Evolutionary conservation across 2,888 invertebrate genomes (phyloP).

Genomic region (Branchellion lobata): DNA sequence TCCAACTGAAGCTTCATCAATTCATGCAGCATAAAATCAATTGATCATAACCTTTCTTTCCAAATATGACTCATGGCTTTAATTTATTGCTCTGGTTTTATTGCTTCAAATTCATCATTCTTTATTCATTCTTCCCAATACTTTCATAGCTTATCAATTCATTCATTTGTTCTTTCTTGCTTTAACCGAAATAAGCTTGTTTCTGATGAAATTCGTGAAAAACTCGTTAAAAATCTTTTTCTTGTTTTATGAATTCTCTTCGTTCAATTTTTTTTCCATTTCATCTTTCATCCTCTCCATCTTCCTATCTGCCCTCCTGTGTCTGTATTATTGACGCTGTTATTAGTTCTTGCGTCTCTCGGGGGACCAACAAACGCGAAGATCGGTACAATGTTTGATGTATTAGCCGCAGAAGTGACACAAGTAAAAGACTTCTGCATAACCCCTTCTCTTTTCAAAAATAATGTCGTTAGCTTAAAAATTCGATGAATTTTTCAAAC

Average conservation of each 20-base stretch:
- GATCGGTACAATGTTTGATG: neutral
- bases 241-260: too few species aligned
- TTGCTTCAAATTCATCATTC: constrained; percentile 3
- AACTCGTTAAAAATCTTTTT: too few species aligned
- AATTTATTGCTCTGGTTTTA: constrained; percentile 7
- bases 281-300: neutral
- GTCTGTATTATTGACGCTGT: neutral
- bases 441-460: too few species aligned
- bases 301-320: neutral
- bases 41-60: neutral
- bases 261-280: too few species aligned
- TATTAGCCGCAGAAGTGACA: neutral
- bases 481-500: neutral
- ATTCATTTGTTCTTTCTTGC: too few species aligned
- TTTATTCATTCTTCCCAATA: too few species aligned
- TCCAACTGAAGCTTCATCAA: neutral
- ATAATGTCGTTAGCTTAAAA: too few species aligned
- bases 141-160: too few species aligned
- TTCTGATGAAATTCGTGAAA: too few species aligned
- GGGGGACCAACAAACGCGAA: neutral
- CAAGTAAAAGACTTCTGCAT: too few species aligned
- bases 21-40: neutral
- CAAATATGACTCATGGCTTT: neutral
- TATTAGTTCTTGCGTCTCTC: neutral
- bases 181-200: too few species aligned